phyloP scores from a whole-genome alignment of 2,888 invertebrate species.

The Polymixis lichenea region DNA sequence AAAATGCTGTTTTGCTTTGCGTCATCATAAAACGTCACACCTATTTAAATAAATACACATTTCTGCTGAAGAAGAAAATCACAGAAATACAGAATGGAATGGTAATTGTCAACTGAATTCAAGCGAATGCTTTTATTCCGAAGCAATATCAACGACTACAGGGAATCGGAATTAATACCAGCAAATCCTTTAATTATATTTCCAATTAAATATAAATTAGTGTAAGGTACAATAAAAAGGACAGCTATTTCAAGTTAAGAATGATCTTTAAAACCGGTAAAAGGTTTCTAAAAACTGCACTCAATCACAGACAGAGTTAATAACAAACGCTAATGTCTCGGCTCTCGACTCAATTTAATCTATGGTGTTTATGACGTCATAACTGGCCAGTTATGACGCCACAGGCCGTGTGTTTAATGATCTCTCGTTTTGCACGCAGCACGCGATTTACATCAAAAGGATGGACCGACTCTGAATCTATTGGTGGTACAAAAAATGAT shows the following conservation, averaged over 20 bases:
- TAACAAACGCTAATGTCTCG: constrained; percentile 69
- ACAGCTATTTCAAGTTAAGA: constrained; percentile 5
- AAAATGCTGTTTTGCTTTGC: background rate
- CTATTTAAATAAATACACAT: background rate
- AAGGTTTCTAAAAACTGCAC: constrained; percentile 49
- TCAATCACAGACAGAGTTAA: constrained; percentile 71
- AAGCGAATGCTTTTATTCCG: constrained; percentile 18
- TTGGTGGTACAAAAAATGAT: constrained; percentile 44
- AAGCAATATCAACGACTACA: constrained; percentile 5
- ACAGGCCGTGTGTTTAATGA: constrained; percentile 53
- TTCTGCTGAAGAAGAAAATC: background rate
- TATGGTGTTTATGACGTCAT: constrained; percentile 69
- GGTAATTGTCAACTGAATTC: constrained; percentile 25
- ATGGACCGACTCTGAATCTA: constrained; percentile 22
- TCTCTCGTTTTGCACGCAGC: constrained; percentile 51
- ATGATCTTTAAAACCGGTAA: constrained; percentile 45
- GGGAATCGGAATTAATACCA: constrained; percentile 28
- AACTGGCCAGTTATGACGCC: constrained; percentile 50
- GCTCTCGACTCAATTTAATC: constrained; percentile 60
- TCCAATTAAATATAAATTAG: constrained; percentile 24
- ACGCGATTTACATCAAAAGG: constrained; percentile 59
- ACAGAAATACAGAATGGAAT: constrained; percentile 6
- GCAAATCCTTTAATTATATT: constrained; percentile 41
- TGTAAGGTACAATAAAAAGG: constrained; percentile 1
- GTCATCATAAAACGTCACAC: background rate